These are phyloP conservation scores for Sphyrna mokarran DNA, from an alignment of 2,113 vertebrate species.

Conservation along the genomic window DNA sequence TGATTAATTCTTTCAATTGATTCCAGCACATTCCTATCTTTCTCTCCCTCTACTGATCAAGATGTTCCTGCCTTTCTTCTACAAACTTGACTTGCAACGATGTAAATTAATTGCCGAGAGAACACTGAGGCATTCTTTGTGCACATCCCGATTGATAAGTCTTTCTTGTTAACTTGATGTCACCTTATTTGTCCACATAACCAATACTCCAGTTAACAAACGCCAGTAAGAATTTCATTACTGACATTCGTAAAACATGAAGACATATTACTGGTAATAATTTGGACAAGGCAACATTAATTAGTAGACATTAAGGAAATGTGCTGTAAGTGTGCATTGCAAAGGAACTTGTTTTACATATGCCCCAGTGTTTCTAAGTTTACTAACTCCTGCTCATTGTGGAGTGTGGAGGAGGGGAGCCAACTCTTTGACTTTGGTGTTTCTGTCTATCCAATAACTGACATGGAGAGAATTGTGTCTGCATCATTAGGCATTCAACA, in stretches of 20 bases:
- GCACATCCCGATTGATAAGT: background rate
- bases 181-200: background rate
- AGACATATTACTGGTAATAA: slow-evolving; percentile 39
- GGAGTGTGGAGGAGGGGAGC: background rate
- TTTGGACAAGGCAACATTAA: slow-evolving; percentile 52
- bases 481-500: background rate
- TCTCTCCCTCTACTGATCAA: background rate
- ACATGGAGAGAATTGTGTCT: background rate
- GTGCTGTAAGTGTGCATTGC: slow-evolving; percentile 42
- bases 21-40: background rate
- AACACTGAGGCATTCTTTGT: background rate
- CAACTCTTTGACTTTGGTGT: background rate
- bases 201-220: background rate
- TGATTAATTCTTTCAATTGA: background rate
- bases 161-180: background rate
- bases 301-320: slow-evolving; percentile 51
- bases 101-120: background rate
- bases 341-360: slow-evolving; percentile 48
- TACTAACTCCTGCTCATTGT: slow-evolving; percentile 41
- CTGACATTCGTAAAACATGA: background rate
- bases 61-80: background rate
- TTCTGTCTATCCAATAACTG: background rate
- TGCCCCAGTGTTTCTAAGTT: slow-evolving; percentile 44
- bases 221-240: background rate
- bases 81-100: background rate